Evolutionary conservation across 2,113 vertebrate species (phyloP), one percentile per base, ranked within the genome.

Genomic region (Nipponia nippon): DNA sequence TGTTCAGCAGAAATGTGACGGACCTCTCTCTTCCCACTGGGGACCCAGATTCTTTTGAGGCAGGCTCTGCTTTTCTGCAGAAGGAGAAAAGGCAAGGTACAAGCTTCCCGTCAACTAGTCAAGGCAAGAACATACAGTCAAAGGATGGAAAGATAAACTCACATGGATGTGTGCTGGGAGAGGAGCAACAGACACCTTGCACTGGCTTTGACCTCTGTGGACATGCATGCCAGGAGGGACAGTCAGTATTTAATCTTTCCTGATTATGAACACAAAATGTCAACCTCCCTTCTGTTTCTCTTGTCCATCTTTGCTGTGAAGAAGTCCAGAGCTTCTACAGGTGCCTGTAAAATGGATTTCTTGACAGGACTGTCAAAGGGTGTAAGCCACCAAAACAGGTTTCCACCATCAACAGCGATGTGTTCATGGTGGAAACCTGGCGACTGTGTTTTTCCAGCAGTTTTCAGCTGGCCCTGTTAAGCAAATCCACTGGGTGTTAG

Each of bases 391-490:
- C 49, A 53, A 40, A 93, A 38, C 8, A 36, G 17, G 9, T 79
- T 76, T 69, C 38, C 12, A 46, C 50, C 17, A 14, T 42, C 46
- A 85, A 50, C 11, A 42, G 13, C 15, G 2, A 32, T 8, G 6
- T 49, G 26, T 13, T 67, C n/a, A 10, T 53, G 50, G 27, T 89
- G 42, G 63, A 84, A 82, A 58, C 6, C 7, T 58, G 29, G 15
- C 3, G 1, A 26, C 29, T 0, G 0, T 67, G 4, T 44, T 89
- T 86, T 77, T 47, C 18, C 59, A 58, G 30, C 25, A 65, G 49
- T 59, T 95, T 70, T 86, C 62, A 53, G 4, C 21, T 66, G 12
- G 9, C 34, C n/a, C 16, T 38, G 7, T 42, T 65, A 25, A 42
- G 38, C 50, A 27, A 65, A 59, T 42, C 11, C 30, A 23, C 30